Conservation (phyloP, 1,140 invertebrate species). For the Drosophila lowei region DNA sequence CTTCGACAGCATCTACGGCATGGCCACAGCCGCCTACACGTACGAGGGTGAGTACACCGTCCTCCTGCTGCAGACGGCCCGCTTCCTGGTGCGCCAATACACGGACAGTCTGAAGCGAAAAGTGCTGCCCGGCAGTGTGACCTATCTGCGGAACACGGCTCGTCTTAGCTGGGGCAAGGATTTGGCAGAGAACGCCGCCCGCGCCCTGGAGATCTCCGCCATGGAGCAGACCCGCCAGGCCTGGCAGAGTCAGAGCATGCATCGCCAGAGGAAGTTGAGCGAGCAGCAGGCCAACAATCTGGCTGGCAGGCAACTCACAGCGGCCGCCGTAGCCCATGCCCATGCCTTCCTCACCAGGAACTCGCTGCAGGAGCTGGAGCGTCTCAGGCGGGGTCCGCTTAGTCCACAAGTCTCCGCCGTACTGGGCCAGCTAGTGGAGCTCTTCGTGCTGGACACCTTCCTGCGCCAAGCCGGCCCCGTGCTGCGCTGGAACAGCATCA, state of each 20-base stretch:
- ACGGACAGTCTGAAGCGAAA: conserved; percentile 85
- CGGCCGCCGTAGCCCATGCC: conserved; percentile 90
- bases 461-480: conserved; percentile 89
- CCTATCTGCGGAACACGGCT: conserved; percentile 72
- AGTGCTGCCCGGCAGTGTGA: conserved; percentile 82
- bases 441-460: conserved; percentile 91
- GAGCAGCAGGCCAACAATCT: conserved; percentile 92
- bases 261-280: conserved; percentile 85
- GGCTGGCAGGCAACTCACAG: conserved; percentile 89
- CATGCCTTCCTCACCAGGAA: conserved; percentile 88
- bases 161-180: conserved; percentile 48
- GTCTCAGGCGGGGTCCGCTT: conserved; percentile 66
- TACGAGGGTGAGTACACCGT: conserved; percentile 99
- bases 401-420: conserved; percentile 85
- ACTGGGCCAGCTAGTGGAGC: conserved; percentile 88
- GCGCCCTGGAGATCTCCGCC: conserved; percentile 82
- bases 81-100: conserved; percentile 88
- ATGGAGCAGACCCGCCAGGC: conserved; percentile 87
- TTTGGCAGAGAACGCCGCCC: conserved; percentile 42
- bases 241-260: conserved; percentile 82
- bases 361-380: conserved; percentile 85
- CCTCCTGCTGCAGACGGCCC: conserved; percentile 93
- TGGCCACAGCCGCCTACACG: conserved; percentile 92
- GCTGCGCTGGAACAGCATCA: conserved; percentile 87
- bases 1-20: conserved; percentile 91